A percentile compares a stretch with the other conserved stretches of the same genome.
These are phyloP conservation scores for Galbula dea DNA, from an alignment of 2,113 vertebrate genomes.

Conservation along the genomic window DNA sequence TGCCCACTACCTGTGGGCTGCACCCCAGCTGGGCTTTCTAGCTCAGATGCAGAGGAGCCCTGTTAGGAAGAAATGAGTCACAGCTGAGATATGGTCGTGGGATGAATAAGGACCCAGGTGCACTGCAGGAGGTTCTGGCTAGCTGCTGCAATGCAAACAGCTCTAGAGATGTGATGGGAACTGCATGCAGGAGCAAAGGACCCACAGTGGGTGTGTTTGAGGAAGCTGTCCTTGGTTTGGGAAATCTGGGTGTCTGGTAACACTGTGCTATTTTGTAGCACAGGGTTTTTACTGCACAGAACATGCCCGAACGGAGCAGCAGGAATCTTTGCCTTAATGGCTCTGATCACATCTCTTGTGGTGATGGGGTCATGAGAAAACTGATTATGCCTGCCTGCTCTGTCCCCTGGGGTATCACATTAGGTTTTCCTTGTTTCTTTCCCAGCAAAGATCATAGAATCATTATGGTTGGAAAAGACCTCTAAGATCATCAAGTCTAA, in stretches of 20 bases:
- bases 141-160: not conserved
- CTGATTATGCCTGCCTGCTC: not conserved
- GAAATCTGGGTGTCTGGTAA: not conserved
- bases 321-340: not conserved
- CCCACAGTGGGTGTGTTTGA: fast-evolving
- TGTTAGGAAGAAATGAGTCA: not conserved
- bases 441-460: not conserved
- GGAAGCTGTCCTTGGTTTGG: not conserved
- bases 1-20: not conserved
- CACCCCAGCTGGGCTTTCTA: not conserved
- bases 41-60: not conserved
- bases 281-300: not conserved
- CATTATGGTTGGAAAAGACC: no score
- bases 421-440: not conserved
- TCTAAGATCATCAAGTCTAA: no score
- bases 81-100: not conserved
- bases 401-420: no score
- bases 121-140: not conserved
- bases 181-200: fast-evolving
- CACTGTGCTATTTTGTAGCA: fast-evolving
- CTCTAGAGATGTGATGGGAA: not conserved
- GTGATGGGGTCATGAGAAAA: no score
- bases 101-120: not conserved
- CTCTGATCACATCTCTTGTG: not conserved
- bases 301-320: not conserved